Evolutionary conservation across 2,113 vertebrate genomes (phyloP).

Genomic region (Tychaedon coryphoeus): DNA sequence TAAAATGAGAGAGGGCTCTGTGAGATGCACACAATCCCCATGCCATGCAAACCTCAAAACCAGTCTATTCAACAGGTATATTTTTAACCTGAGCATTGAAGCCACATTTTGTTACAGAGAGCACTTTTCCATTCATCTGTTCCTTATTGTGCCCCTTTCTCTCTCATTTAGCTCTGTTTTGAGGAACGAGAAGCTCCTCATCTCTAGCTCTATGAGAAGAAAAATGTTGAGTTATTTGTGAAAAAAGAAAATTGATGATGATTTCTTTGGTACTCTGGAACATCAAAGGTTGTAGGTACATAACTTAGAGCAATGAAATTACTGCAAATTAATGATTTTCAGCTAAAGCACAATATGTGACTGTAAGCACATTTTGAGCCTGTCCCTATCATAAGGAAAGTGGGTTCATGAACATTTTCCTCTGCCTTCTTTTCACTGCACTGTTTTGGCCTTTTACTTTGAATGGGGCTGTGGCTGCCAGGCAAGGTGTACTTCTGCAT

Average conservation of each 20-base stretch:
- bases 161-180: neutral
- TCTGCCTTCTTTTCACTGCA: neutral
- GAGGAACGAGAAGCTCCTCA: fast-evolving
- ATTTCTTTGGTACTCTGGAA: neutral
- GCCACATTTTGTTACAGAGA: neutral
- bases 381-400: neutral
- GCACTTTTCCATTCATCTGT: neutral
- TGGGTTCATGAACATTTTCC: neutral
- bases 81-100: neutral
- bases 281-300: neutral
- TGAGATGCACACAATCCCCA: neutral
- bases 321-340: neutral
- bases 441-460: neutral
- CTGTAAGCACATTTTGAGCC: neutral
- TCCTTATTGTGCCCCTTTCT: neutral
- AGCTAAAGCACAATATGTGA: neutral
- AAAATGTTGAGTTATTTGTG: neutral
- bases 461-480: neutral
- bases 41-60: fast-evolving
- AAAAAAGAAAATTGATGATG: neutral
- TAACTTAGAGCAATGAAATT: neutral
- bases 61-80: neutral
- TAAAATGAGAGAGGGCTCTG: neutral
- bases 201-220: neutral
- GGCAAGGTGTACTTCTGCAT: neutral